These are phyloP conservation scores for Lysandra bellargus DNA, from an alignment of 2,888 invertebrate species.

Conservation along the genomic window DNA sequence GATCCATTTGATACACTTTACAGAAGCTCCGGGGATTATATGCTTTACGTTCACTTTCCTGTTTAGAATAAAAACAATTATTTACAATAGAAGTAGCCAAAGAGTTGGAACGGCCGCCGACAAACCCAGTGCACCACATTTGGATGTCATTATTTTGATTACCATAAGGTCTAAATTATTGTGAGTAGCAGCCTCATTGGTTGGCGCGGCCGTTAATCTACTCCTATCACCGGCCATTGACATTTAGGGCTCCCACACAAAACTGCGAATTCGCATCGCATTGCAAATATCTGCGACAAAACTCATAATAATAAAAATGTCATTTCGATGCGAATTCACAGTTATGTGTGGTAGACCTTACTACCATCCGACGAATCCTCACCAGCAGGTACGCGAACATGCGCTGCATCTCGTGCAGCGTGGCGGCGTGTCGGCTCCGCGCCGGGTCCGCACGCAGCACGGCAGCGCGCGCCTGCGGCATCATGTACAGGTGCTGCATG, in stretches of 20 bases:
- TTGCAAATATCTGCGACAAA: too few relatives aligned
- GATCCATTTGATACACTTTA: conserved; percentile 98
- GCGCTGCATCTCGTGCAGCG: conserved; percentile 92
- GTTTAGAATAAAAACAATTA: conserved; percentile 34
- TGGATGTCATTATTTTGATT: neutral
- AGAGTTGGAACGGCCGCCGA: too few relatives aligned
- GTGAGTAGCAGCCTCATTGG: too few relatives aligned
- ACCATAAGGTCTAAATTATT: neutral
- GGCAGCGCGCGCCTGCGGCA: conserved; percentile 94
- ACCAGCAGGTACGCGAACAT: conserved; percentile 97
- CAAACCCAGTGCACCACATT: neutral
- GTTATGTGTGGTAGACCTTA: too few relatives aligned
- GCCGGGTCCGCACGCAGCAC: conserved; percentile 89
- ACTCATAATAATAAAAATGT: too few relatives aligned
- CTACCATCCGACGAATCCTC: conserved; percentile 34
- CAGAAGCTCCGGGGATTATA: conserved; percentile 98
- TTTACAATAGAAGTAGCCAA: too few relatives aligned
- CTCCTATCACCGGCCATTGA: too few relatives aligned
- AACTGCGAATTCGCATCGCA: too few relatives aligned
- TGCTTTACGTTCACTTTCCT: conserved; percentile 96
- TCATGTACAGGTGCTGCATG: conserved; percentile 98
- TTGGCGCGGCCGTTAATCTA: too few relatives aligned
- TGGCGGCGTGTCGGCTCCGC: conserved; percentile 89
- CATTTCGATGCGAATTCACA: too few relatives aligned
- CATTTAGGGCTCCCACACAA: too few relatives aligned